Conservation (phyloP, 2,113 vertebrate species). For the Pterocles orientalis region DNA sequence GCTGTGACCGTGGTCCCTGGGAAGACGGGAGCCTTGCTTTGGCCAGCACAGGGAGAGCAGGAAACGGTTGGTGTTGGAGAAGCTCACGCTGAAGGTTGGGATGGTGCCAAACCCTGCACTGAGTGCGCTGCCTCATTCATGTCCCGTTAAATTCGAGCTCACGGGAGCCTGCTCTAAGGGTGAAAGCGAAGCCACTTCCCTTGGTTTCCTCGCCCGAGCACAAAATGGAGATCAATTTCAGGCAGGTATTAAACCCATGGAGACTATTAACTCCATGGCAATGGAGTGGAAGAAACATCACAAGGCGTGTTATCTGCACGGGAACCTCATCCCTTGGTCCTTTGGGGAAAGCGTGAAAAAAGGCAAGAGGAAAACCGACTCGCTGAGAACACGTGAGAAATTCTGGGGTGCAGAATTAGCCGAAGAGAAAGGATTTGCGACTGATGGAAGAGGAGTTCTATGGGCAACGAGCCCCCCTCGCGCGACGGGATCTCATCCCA, state of each 20-base stretch:
- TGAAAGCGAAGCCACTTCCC: neutral
- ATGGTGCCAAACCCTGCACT: neutral
- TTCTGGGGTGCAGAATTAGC: neutral
- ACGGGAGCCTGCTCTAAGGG: neutral
- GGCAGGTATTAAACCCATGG: neutral
- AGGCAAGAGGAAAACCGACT: neutral
- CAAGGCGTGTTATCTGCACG: neutral
- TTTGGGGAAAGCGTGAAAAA: neutral
- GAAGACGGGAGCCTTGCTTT: fast-evolving
- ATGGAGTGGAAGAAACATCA: neutral
- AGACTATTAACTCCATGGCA: neutral
- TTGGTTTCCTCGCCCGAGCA: neutral
- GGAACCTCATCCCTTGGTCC: neutral
- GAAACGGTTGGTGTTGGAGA: fast-evolving
- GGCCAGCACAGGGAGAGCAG: neutral
- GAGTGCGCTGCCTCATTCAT: fast-evolving
- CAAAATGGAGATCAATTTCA: slow-evolving; percentile 13
- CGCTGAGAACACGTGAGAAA: neutral
- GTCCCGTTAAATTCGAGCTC: neutral
- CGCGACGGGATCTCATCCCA: neutral
- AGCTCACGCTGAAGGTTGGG: neutral
- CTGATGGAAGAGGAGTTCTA: neutral
- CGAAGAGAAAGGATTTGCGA: neutral
- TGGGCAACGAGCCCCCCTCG: neutral
- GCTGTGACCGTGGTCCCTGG: fast-evolving